These are phyloP conservation scores for Hozukius guyotensis DNA, from an alignment of 2,797 vertebrate species.

Conservation along the genomic window DNA sequence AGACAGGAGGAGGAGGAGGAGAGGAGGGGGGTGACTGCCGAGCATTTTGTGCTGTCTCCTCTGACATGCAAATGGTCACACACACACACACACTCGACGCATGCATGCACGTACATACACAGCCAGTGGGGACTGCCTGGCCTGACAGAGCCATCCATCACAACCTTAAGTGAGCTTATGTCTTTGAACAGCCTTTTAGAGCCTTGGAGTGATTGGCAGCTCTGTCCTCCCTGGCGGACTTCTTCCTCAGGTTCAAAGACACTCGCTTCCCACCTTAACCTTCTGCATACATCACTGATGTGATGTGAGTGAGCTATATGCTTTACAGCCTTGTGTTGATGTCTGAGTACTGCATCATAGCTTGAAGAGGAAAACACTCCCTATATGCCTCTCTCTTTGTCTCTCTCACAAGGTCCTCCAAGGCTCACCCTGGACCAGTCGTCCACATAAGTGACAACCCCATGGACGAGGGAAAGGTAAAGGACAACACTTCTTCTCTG, in stretches of 20 bases:
- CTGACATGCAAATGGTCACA: slow-evolving; percentile 59
- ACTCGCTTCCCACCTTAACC: slow-evolving; percentile 7
- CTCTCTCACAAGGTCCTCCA: slow-evolving; percentile 89
- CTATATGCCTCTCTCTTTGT: slow-evolving; percentile 19
- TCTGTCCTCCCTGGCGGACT: slow-evolving; percentile 28
- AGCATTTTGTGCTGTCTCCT: slow-evolving; percentile 41
- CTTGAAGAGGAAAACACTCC: background rate
- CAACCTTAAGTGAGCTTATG: slow-evolving; percentile 57
- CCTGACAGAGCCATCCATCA: slow-evolving; percentile 71
- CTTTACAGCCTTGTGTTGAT: background rate
- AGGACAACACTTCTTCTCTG: background rate
- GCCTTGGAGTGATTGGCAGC: slow-evolving; percentile 52
- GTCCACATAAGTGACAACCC: slow-evolving; percentile 99
- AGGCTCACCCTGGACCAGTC: slow-evolving; percentile 96
- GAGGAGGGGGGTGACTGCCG: background rate
- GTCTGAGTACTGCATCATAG: background rate
- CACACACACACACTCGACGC: background rate
- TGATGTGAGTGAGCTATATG: background rate
- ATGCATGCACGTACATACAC: background rate
- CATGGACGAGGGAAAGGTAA: slow-evolving; percentile 99
- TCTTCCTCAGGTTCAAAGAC: slow-evolving; percentile 42
- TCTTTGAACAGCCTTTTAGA: slow-evolving; percentile 64
- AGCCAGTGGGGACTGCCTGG: slow-evolving; percentile 38
- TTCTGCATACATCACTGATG: slow-evolving; percentile 1
- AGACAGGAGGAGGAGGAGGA: slow-evolving; percentile 22